Base-by-base conservation (phyloP, 2,113 vertebrate genomes). In the Pseudorasbora parva region DNA sequence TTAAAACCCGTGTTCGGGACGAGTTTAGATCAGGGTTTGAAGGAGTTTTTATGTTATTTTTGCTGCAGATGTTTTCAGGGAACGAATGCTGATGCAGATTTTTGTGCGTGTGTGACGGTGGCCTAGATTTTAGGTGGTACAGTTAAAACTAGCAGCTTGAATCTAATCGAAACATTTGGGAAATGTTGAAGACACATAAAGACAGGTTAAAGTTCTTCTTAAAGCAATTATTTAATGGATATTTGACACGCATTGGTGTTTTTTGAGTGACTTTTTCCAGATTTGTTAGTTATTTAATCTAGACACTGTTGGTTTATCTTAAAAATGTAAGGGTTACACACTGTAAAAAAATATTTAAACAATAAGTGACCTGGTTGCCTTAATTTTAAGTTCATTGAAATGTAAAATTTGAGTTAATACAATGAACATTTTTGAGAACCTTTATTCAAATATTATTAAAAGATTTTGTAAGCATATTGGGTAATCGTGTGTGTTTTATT, bases 11-110 rank as follows among this genome's bases (percentile, higher is more conserved):
- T 73, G 85, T 86, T 86, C 86, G 84, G 88, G 79, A 89, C 85
- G 85, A 85, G 86, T 86, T 85, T 86, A 89, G 85, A 86, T 88
- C 45, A 86, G 33, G n/a, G 33, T 30, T 75, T 49, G 43, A 66
- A 9, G 27, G 25, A 19, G 7, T 33, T 57, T 77, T 45, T 12
- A 5, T 12, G 45, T 45, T 47, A 72, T 72, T 72, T 72, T 72
- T 72, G 69, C 41, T 47, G 68, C 37, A 8, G 68, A 45, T 72
- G n/a, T 57, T 76, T 75, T 33, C 19, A 14, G 45, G 49, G 27
- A 33, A 76, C 43, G 49, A 41, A 76, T 57, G 51, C 54, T 59
- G 54, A 57, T 41, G 30, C 51, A 21, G 49, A 12, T 43, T 11
- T 76, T 6, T 25, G 5, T 75, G n/a, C n/a, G 5, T 21, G 15